A percentile compares a stretch with the other conserved stretches of the same genome.
phyloP scores from a whole-genome alignment of 2,888 invertebrate genomes.

The Pilophorus perplexus region DNA sequence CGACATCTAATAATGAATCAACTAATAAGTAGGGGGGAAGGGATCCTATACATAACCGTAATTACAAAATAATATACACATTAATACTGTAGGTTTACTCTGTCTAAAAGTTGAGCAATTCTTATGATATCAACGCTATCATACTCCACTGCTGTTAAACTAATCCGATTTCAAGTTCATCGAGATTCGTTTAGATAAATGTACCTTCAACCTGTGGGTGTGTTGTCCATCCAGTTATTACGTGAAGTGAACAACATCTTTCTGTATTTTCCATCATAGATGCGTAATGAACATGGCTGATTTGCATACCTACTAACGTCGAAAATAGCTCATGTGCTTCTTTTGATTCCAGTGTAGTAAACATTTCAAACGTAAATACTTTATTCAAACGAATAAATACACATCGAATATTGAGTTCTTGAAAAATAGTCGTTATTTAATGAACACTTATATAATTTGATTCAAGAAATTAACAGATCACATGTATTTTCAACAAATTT shows the following conservation, averaged over 20 bases:
- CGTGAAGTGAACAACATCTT: no score
- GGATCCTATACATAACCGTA: conserved; percentile 11
- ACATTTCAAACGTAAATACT: no score
- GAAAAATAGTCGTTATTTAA: conserved; percentile 34
- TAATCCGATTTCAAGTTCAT: conserved; percentile 3
- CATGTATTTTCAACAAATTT: conserved; percentile 26
- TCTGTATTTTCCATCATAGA: no score
- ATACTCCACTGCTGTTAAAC: neutral
- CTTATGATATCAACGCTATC: conserved; percentile 36
- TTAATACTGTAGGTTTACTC: conserved; percentile 39
- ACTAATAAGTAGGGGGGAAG: no score
- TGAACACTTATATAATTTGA: conserved; percentile 33
- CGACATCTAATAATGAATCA: neutral
- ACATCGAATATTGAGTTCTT: conserved; percentile 23
- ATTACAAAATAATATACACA: conserved; percentile 31
- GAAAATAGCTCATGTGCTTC: no score
- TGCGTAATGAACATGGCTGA: no score
- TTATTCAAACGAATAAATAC: no score
- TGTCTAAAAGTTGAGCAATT: conserved; percentile 40
- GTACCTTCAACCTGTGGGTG: no score
- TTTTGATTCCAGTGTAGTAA: no score
- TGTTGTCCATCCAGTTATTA: no score
- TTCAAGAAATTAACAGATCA: conserved; percentile 37
- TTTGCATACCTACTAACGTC: no score
- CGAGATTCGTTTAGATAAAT: neutral